phyloP scores from a whole-genome alignment of 2,888 invertebrate species.

The Ophion ellenae region DNA sequence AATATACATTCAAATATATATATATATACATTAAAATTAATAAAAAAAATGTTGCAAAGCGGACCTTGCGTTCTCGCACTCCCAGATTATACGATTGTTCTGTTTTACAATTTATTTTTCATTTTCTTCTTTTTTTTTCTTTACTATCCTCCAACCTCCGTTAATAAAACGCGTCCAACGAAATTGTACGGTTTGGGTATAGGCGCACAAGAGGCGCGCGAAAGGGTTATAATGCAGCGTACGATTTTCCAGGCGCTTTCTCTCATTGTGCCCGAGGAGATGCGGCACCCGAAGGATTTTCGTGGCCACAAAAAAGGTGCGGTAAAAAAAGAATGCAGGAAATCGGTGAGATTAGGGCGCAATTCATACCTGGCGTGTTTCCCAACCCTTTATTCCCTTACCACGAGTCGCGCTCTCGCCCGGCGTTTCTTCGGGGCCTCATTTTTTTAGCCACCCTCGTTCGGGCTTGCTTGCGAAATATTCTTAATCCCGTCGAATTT shows the following conservation, averaged over 20 bases:
- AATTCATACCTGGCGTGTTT: conserved; percentile 70
- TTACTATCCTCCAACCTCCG: conserved; percentile 46
- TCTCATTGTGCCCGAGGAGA: conserved; percentile 19
- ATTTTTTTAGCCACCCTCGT: conserved; percentile 22
- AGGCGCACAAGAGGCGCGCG: not conserved
- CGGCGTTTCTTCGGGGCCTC: not conserved
- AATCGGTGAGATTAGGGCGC: conserved; percentile 69
- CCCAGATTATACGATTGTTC: not conserved
- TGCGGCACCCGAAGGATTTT: conserved; percentile 38
- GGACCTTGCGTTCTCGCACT: not conserved
- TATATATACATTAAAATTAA: too few relatives aligned
- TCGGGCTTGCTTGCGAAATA: conserved; percentile 44
- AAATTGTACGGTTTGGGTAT: conserved; percentile 12
- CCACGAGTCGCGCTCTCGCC: conserved; percentile 23
- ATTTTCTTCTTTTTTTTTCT: conserved; percentile 31
- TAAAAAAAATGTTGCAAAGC: not conserved
- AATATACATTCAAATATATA: too few relatives aligned
- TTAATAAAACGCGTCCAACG: conserved; percentile 52
- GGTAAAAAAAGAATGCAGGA: conserved; percentile 58
- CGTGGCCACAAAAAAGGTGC: conserved; percentile 52
- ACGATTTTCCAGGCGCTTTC: conserved; percentile 30
- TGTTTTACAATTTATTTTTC: conserved; percentile 18
- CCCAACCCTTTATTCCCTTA: conserved; percentile 70
- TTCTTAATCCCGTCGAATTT: conserved; percentile 56
- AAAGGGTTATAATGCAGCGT: conserved; percentile 49